These are phyloP conservation scores for Apamea anceps DNA, from an alignment of 2,888 invertebrate genomes.

Conservation along the genomic window DNA sequence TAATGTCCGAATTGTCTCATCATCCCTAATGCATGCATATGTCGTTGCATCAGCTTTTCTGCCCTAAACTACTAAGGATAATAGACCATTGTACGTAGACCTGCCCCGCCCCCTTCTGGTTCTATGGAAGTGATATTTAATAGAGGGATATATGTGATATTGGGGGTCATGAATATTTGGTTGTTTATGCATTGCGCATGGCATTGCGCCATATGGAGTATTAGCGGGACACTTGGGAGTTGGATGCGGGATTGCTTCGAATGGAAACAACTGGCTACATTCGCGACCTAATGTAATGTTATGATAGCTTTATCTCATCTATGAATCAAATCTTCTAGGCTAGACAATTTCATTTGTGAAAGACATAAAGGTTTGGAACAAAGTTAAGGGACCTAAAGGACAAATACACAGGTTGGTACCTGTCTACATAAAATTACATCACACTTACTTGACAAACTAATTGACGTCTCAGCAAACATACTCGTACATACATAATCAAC, in stretches of 20 bases:
- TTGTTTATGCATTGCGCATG: constrained; percentile 81
- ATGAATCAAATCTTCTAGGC: background rate
- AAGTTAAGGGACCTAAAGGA: background rate
- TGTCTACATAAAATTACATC: background rate
- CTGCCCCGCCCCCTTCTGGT: constrained; percentile 58
- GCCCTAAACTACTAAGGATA: constrained; percentile 84
- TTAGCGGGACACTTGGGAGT: constrained; percentile 88
- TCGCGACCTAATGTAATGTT: constrained; percentile 66
- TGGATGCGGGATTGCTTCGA: constrained; percentile 81
- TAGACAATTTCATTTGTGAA: background rate
- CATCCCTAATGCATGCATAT: constrained; percentile 89
- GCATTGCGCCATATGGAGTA: constrained; percentile 89
- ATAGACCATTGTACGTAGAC: constrained; percentile 73
- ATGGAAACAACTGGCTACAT: constrained; percentile 88
- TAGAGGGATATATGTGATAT: constrained; percentile 38
- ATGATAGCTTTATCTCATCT: constrained; percentile 17
- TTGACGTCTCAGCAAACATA: constrained; percentile 9
- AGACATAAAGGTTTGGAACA: background rate
- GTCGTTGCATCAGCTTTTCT: constrained; percentile 87
- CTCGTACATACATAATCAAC: constrained; percentile 30
- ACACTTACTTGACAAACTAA: background rate
- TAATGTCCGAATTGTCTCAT: constrained; percentile 86
- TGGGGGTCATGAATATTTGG: constrained; percentile 75
- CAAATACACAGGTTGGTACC: background rate
- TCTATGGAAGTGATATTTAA: constrained; percentile 13